These are phyloP conservation scores for cat (Felis catus) DNA, from an alignment of 2,113 vertebrate species.

Conservation along the genomic window DNA sequence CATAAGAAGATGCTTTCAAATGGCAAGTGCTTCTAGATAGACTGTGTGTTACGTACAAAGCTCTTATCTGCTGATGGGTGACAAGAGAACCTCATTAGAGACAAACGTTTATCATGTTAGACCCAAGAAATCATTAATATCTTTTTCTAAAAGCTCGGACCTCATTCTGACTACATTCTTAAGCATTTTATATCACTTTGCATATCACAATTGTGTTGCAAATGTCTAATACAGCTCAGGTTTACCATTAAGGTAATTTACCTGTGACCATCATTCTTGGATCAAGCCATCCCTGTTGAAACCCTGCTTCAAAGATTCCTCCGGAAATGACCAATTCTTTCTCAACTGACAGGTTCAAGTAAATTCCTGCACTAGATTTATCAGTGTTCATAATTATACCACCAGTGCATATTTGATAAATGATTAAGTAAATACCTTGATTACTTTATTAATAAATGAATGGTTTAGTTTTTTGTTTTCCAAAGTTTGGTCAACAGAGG, in stretches of 20 bases:
- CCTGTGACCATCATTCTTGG: neutral
- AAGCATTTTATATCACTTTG: neutral
- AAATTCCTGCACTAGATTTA: slow-evolving; percentile 10
- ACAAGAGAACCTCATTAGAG: neutral
- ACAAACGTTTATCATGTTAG: neutral
- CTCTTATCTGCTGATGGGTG: neutral
- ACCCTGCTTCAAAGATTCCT: neutral
- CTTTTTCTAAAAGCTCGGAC: neutral
- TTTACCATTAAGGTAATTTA: slow-evolving; percentile 3
- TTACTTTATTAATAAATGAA: neutral
- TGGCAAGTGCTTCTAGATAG: neutral
- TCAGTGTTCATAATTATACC: neutral
- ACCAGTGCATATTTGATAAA: neutral
- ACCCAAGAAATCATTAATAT: neutral
- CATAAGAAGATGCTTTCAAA: neutral
- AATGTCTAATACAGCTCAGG: neutral
- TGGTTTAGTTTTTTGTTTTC: neutral
- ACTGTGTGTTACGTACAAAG: neutral
- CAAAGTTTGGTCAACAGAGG: neutral
- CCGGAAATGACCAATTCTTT: slow-evolving; percentile 5
- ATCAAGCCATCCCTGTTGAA: neutral
- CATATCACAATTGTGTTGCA: neutral
- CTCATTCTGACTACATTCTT: neutral
- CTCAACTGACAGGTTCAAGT: neutral
- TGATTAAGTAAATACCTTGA: neutral